Conservation (phyloP, 2,888 invertebrate genomes). For the Drosophila fungiperda region DNA sequence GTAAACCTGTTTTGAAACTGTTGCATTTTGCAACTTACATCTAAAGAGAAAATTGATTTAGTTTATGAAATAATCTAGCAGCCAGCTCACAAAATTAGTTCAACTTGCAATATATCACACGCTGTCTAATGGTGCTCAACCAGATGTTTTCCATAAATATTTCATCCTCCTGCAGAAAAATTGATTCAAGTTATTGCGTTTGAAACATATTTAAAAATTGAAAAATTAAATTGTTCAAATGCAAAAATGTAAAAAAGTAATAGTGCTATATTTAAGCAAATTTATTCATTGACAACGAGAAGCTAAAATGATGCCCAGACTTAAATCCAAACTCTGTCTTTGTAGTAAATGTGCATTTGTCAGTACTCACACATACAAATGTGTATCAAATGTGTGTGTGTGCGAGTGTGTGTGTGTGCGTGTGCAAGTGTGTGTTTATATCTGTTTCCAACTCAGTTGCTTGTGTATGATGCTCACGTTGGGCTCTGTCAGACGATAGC, state of each 20-base stretch:
- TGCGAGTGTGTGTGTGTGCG: background rate
- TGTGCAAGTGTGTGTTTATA: slow-evolving; percentile 5
- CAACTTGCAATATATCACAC: background rate
- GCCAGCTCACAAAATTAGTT: too few species aligned
- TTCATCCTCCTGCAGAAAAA: background rate
- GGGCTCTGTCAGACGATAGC: background rate
- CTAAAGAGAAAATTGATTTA: too few species aligned
- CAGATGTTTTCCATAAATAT: background rate
- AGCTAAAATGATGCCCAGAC: background rate
- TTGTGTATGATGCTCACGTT: slow-evolving; percentile 5
- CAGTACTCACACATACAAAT: background rate
- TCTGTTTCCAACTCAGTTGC: slow-evolving; percentile 41
- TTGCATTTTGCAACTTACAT: too few species aligned
- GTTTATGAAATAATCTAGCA: too few species aligned
- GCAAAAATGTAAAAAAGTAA: background rate
- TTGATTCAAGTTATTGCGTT: background rate
- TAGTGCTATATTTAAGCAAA: background rate
- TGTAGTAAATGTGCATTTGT: background rate
- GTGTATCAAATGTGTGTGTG: background rate
- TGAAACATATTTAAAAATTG: background rate
- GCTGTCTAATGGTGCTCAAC: background rate
- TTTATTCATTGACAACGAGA: background rate
- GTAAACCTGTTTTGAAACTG: too few species aligned
- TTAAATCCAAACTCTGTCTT: background rate
- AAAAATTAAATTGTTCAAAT: too few species aligned